A percentile compares a stretch with the other conserved stretches of the same genome.
These are phyloP conservation scores for Nomada fucata DNA, from an alignment of 2,888 invertebrate species.

Conservation along the genomic window DNA sequence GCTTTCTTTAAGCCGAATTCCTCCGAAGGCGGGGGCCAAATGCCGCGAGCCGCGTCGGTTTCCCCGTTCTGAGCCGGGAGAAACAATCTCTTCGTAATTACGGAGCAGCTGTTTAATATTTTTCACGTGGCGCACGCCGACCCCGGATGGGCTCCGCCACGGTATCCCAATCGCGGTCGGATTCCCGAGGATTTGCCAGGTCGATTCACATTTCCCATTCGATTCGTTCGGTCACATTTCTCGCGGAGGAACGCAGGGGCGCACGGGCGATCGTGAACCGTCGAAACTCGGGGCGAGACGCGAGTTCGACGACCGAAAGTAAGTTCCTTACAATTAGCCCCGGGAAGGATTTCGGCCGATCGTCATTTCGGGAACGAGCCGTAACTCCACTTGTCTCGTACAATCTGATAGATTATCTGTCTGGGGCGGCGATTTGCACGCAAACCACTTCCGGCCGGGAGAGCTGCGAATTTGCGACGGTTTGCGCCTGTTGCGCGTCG, in stretches of 20 bases:
- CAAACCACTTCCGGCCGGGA: slow-evolving; percentile 69
- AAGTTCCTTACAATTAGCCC: not conserved
- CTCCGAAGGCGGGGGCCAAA: not conserved
- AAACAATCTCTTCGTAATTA: slow-evolving; percentile 55
- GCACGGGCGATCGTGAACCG: not conserved
- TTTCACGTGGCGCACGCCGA: not conserved
- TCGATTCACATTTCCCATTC: slow-evolving; percentile 22
- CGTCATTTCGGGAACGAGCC: slow-evolving; percentile 46
- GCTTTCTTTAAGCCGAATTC: slow-evolving; percentile 23
- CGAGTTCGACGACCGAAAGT: not conserved
- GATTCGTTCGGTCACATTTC: not conserved
- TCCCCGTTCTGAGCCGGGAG: not conserved
- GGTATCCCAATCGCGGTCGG: slow-evolving; percentile 5
- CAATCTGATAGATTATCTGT: slow-evolving; percentile 69
- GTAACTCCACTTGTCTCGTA: slow-evolving; percentile 58
- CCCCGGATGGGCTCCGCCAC: slow-evolving; percentile 4
- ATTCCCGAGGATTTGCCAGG: slow-evolving; percentile 4
- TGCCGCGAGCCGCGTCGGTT: slow-evolving; percentile 11
- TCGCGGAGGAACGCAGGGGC: not conserved
- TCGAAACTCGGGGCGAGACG: not conserved
- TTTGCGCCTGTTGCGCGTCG: slow-evolving; percentile 65
- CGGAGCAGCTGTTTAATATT: slow-evolving; percentile 37
- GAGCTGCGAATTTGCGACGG: slow-evolving; percentile 15
- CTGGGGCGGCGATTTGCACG: slow-evolving; percentile 71
- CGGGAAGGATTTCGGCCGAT: slow-evolving; percentile 4